phyloP scores from a whole-genome alignment of 2,113 vertebrate genomes.

The Gila orcuttii region DNA sequence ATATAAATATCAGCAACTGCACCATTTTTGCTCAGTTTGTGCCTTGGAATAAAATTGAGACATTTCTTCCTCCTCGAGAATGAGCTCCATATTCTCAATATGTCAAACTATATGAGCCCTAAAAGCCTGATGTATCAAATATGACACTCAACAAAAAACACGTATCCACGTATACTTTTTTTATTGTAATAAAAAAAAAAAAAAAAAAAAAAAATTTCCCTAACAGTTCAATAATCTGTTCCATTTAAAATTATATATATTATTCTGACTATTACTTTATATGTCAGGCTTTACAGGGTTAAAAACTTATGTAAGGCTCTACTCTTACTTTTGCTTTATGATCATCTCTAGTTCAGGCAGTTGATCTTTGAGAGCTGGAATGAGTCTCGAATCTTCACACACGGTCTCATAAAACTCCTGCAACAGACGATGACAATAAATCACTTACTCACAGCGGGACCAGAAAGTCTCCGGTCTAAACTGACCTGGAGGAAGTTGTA shows the following conservation, averaged over 20 bases:
- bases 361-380: conserved; percentile 86
- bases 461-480: background rate
- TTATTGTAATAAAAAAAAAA: no score
- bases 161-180: no score
- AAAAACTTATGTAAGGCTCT: background rate
- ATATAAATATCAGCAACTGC: background rate
- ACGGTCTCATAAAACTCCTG: conserved; percentile 93
- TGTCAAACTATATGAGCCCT: background rate
- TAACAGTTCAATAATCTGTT: background rate
- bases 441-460: background rate
- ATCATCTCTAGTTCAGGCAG: conserved; percentile 87
- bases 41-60: background rate
- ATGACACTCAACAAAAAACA: background rate
- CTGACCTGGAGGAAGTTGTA: conserved; percentile 89
- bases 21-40: background rate
- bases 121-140: background rate
- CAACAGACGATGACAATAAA: conserved; percentile 44
- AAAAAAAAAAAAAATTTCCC: no score
- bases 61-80: background rate
- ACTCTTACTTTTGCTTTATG: conserved; percentile 89
- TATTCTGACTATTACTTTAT: background rate
- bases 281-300: background rate
- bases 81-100: background rate
- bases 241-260: background rate
- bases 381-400: conserved; percentile 87